Evolutionary conservation across 1,140 invertebrate genomes (phyloP), one percentile per base, ranked within the genome.

Genomic region (Gryllus bimaculatus): DNA sequence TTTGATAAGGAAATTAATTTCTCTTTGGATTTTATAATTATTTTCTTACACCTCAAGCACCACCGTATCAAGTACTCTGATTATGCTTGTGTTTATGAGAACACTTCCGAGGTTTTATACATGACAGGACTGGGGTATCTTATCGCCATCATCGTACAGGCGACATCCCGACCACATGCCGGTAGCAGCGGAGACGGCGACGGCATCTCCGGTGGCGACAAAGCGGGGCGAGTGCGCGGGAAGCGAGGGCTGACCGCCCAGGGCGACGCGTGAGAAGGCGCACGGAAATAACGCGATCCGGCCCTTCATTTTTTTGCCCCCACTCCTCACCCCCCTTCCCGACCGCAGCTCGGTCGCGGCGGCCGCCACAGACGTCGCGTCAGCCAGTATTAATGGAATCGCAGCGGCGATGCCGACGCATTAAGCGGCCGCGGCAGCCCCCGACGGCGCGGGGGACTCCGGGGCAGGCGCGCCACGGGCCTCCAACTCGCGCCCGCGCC

Each of bases 341-440:
- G 1, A 66, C 54, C 7, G 18, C 54, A 66, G 10, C 54, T 66
- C 54, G 2, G 54, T 66, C 54, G 54, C 54, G 54, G 54, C 54
- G 54, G 54, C 54, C 54, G 54, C 10, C 54, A 66, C 18, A 66
- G 54, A 66, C 54, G 54, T 66, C 54, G 54, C 54, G 54, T 66
- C 54, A 66, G 54, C 54, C 54, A 66, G 54, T 66, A 66, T 66
- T 66, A 66, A 66, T 66, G 54, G 54, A 66, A 66, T 66, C 54
- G 54, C 10, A 2, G 54, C 54, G 54, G 0, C 0, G 7, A 66
- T 1, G 54, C 54, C 54, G 54, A 66, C 54, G 54, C 54, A 66
- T 66, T 66, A 66, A 66, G 54, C 54, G 54, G 54, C 54, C 10
- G 18, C 49, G 8, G 49, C 49, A 15, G 49, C 54, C 26, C 26